Percentiles rank a stretch among this genome's conserved stretches.
Conservation (phyloP, 2,888 invertebrate species). For the Agrotis puta region DNA sequence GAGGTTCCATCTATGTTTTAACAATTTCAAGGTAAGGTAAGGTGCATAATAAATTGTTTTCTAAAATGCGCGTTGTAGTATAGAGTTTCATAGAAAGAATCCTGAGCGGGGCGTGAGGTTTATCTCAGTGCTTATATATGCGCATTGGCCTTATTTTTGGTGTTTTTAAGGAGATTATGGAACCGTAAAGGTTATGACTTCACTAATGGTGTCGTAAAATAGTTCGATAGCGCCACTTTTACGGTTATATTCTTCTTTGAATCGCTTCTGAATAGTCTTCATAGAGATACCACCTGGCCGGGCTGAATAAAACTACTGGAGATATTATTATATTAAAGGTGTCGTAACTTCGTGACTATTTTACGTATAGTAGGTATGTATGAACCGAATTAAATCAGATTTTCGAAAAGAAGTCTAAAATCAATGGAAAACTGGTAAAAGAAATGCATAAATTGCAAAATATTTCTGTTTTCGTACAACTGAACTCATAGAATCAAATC, state of each 20-base stretch:
- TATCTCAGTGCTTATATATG: neutral
- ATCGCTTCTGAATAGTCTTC: constrained; percentile 51
- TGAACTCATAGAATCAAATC: too few relatives aligned
- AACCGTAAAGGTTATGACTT: constrained; percentile 25
- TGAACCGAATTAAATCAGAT: neutral
- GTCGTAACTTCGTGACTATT: neutral
- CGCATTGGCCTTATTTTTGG: constrained; percentile 11
- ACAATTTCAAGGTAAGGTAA: neutral
- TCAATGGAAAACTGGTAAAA: neutral
- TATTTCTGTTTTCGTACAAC: too few relatives aligned
- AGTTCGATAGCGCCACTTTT: constrained; percentile 43
- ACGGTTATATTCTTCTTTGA: constrained; percentile 39
- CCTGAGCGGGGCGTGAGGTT: too few relatives aligned
- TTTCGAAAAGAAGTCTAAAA: neutral
- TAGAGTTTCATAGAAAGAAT: neutral
- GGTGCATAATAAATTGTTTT: neutral
- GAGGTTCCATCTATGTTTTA: too few relatives aligned
- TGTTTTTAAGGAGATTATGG: constrained; percentile 1
- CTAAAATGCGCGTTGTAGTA: neutral
- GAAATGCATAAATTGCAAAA: too few relatives aligned
- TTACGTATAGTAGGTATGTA: neutral
- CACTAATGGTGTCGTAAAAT: constrained; percentile 50
- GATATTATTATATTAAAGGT: neutral
- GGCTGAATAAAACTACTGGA: constrained; percentile 12
- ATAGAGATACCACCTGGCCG: constrained; percentile 16